Conservation (phyloP, 2,797 vertebrate species). For the Pangasius mekongensis region DNA sequence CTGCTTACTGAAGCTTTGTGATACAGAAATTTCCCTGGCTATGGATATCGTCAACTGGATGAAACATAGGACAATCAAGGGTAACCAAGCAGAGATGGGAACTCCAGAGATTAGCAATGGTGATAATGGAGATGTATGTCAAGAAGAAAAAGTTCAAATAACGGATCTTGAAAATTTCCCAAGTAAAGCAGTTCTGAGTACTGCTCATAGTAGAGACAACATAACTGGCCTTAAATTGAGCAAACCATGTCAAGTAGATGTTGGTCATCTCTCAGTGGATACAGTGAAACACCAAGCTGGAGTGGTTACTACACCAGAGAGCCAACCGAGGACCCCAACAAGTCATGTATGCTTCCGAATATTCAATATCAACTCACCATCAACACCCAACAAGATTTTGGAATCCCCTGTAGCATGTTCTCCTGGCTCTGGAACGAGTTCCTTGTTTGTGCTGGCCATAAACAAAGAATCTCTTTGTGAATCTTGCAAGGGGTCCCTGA, state of each 20-base stretch:
- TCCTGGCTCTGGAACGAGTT: constrained; percentile 48
- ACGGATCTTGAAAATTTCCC: constrained; percentile 29
- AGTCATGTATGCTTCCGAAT: constrained; percentile 60
- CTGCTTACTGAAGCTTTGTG: constrained; percentile 84
- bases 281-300: constrained; percentile 16
- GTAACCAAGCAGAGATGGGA: constrained; percentile 22
- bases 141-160: constrained; percentile 32
- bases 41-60: constrained; percentile 87
- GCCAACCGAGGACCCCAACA: constrained; percentile 48
- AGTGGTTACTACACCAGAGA: constrained; percentile 46
- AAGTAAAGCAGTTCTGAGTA: constrained; percentile 17
- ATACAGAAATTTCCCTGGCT: constrained; percentile 82
- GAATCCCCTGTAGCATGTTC: constrained; percentile 45
- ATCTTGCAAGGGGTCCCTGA: constrained; percentile 57
- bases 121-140: background rate
- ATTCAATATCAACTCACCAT: constrained; percentile 57
- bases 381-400: constrained; percentile 49
- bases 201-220: constrained; percentile 6
- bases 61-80: constrained; percentile 49
- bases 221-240: constrained; percentile 10
- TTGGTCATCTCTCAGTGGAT: background rate
- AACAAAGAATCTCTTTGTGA: constrained; percentile 55
- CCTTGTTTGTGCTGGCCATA: constrained; percentile 56
- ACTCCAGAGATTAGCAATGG: background rate
- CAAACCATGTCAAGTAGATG: constrained; percentile 6